Evolutionary conservation across 2,797 vertebrate genomes (phyloP).

Genomic region (Hydrocynus forskahlii): DNA sequence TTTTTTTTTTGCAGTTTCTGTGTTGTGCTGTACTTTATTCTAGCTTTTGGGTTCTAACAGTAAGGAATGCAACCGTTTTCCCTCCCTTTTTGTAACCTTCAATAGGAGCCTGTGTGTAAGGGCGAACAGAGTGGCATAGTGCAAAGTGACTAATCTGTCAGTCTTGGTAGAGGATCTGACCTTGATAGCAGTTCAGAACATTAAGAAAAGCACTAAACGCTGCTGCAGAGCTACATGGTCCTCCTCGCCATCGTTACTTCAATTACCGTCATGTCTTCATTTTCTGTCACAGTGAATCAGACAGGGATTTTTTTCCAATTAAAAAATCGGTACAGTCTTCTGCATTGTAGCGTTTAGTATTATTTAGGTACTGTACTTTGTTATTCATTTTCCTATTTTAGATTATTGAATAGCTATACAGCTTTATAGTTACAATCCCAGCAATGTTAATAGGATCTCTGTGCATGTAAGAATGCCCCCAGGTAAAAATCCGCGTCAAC

Average conservation of each 20-base stretch:
- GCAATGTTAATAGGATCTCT: not conserved
- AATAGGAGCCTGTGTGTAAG: conserved; percentile 10
- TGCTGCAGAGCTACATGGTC: conserved; percentile 15
- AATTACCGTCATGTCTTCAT: conserved; percentile 54
- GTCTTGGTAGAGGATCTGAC: conserved; percentile 34
- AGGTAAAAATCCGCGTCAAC: not conserved
- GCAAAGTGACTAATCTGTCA: conserved; percentile 35
- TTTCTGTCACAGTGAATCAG: conserved; percentile 51
- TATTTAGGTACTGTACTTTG: not conserved
- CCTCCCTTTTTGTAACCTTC: not conserved
- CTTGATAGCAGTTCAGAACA: conserved; percentile 33
- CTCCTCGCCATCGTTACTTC: conserved; percentile 50
- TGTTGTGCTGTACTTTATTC: not conserved
- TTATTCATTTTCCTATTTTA: not conserved
- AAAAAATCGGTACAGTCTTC: conserved; percentile 1
- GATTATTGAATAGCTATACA: not conserved
- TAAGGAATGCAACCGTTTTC: not conserved
- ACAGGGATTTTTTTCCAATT: conserved; percentile 15
- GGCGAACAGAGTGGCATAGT: conserved; percentile 6
- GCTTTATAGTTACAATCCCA: not conserved
- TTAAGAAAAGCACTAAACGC: conserved; percentile 20
- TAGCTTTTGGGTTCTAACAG: not conserved
- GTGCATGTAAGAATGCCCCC: not conserved
- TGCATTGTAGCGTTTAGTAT: not conserved
- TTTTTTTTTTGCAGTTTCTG: not conserved